Base-by-base conservation (phyloP, 1,140 invertebrate species). In the Drosophila mojavensis region DNA sequence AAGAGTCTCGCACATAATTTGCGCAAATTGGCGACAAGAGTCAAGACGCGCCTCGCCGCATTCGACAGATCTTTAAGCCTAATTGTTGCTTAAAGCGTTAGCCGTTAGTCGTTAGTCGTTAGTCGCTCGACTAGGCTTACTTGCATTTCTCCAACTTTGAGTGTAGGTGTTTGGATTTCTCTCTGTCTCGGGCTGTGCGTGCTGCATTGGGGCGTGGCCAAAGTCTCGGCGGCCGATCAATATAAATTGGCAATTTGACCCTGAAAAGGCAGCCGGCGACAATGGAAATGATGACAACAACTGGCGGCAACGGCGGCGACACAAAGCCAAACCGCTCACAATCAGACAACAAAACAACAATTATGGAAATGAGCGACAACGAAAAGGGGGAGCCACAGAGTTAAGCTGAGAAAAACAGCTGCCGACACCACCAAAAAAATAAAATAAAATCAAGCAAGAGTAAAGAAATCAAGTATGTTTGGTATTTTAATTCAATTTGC, bases 11-110 rank as follows among this genome's bases (percentile, higher is more conserved):
- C 84, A 89, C 84, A 89, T 89, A 89, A 89, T 89, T 89, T 84
- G 81, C 84, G 75, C 84, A 89, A 89, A 89, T 89, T 88, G 83
- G 84, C 84, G 80, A 89, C 84, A 75, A 89, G 84, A 84, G 84
- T 80, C 84, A 77, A 76, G 70, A 63, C 79, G 67, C 81, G 66
- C 54, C 79, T 65, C 81, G 66, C 54, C 69, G 81, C 68, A 45
- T 76, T 70, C 71, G 64, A 69, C 79, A 60, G 75, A 75, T 84
- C 84, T 89, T 89, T 89, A 73, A 78, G 69, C 80, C 80, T 84
- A 89, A 89, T 89, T 89, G 84, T 81, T 78, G 84, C 84, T 78
- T 59, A 33, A 65, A 71, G 61, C 60, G 55, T 77, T 74, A 51
- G 75, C 70, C 60, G 15, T 33, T 33, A 5, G 26, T 36, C 54